Evolutionary conservation across 2,113 vertebrate species (phyloP).

Genomic region (Gadus macrocephalus): DNA sequence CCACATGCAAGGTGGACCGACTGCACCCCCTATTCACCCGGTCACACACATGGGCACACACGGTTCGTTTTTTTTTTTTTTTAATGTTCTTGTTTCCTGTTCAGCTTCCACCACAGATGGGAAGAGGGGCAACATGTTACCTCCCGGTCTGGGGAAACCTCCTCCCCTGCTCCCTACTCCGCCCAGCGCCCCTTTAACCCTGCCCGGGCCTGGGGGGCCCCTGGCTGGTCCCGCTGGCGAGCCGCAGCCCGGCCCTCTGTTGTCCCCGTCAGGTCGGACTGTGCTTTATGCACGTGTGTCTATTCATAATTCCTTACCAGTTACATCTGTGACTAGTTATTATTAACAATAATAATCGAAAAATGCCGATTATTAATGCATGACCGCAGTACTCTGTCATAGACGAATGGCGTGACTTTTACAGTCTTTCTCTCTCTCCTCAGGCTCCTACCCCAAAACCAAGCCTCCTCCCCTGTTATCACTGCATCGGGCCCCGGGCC

Average conservation of each 20-base stretch:
- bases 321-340: background rate
- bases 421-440: background rate
- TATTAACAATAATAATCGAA: background rate
- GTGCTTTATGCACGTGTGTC: background rate
- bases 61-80: background rate
- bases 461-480: slow-evolving; percentile 68
- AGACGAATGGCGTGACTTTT: background rate
- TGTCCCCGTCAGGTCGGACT: slow-evolving; percentile 65
- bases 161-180: slow-evolving; percentile 70
- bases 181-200: slow-evolving; percentile 34
- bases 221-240: slow-evolving; percentile 30
- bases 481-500: slow-evolving; percentile 52
- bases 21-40: background rate
- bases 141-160: slow-evolving; percentile 55
- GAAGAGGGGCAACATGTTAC: slow-evolving; percentile 45
- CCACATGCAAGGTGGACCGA: slow-evolving; percentile 62
- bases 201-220: slow-evolving; percentile 24
- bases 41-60: background rate
- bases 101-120: slow-evolving; percentile 41
- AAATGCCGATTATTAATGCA: background rate
- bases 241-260: slow-evolving; percentile 40
- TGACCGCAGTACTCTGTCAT: background rate
- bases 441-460: slow-evolving; percentile 57
- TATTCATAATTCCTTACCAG: background rate
- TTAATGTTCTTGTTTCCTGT: background rate